Base-by-base conservation (phyloP, 2,888 invertebrate species). In the Rhodophaea formosa region DNA sequence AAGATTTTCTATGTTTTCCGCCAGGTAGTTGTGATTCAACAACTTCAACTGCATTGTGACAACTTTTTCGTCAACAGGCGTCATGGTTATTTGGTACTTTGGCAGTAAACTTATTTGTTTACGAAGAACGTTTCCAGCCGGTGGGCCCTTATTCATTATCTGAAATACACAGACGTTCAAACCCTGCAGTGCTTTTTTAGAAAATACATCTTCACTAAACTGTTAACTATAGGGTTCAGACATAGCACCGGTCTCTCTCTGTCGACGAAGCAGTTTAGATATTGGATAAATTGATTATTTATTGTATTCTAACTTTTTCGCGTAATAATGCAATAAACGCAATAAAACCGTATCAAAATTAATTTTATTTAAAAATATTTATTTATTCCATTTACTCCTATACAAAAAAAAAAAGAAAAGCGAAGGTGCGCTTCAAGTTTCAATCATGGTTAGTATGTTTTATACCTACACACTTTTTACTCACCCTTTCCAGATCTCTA, bases 121-220 rank as follows among this genome's bases (percentile, higher is more conserved):
- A 45, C 93, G 89, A 3, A 96, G 74, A 46, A 92, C 80, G 73
- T 94, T 94, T 3, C 96, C 96, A 65, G 95, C 93, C 47, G 96
- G 96, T 12, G 95, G 93, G 45, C 94, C 93, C 75, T 95, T 93
- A 77, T 95, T 95, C 70, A 95, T 92, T 73, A 95, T 95, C 95
- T 95, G 63, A 29, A 71, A 67, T 23, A 23, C 23, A 23, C 23
- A 3, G 23, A 5, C 23, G 23, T 23, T 23, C 5, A 23, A 23
- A 23, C 23, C 3, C 23, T 23, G 23, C 3, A 23, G 5, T 23
- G 23, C 23, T 23, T 23, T 23, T 23, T 23, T 23, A 3, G 5
- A 23, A 23, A 2, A 5, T 2, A 23, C 23, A 5, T 3, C 5
- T 23, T 23, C 23, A 23, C 23, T 23, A 23, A 23, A 23, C 23